Evolutionary conservation across 2,113 vertebrate genomes (phyloP).

Genomic region (Istiophorus platypterus): DNA sequence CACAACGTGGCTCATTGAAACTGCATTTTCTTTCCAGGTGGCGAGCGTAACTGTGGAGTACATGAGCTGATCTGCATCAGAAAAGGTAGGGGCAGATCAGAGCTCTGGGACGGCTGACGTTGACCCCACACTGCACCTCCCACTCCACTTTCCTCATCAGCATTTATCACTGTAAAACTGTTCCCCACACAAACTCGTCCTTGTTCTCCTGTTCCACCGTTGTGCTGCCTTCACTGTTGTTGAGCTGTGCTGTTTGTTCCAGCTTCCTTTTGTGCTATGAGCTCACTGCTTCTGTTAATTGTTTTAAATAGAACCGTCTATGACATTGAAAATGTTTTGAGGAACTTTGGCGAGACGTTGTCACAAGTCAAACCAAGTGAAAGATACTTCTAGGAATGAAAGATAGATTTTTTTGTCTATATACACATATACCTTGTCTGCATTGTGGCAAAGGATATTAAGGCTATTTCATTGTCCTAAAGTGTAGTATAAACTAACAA

Average conservation of each 20-base stretch:
- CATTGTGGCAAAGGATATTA: background rate
- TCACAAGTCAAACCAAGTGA: background rate
- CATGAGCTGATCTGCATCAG: conserved; percentile 98
- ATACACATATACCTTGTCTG: background rate
- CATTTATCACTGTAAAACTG: background rate
- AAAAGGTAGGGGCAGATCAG: conserved; percentile 90
- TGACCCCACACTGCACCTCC: conserved; percentile 16
- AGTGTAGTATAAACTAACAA: no score
- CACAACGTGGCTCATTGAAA: conserved; percentile 72
- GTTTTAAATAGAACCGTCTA: background rate
- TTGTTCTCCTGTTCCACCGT: background rate
- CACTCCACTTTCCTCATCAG: conserved; percentile 5
- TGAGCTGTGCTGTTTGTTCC: background rate
- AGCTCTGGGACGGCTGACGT: conserved; percentile 41
- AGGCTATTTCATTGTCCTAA: no score
- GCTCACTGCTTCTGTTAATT: conserved; percentile 6
- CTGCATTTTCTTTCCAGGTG: conserved; percentile 89
- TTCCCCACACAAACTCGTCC: background rate
- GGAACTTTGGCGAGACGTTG: background rate
- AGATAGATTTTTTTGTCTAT: background rate
- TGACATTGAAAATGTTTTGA: background rate
- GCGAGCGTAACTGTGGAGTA: conserved; percentile 97
- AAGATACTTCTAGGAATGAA: background rate
- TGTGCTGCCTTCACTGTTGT: background rate
- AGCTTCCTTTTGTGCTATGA: background rate